These are phyloP conservation scores for Zosterops japonicus DNA, from an alignment of 2,113 vertebrate species.

Conservation along the genomic window DNA sequence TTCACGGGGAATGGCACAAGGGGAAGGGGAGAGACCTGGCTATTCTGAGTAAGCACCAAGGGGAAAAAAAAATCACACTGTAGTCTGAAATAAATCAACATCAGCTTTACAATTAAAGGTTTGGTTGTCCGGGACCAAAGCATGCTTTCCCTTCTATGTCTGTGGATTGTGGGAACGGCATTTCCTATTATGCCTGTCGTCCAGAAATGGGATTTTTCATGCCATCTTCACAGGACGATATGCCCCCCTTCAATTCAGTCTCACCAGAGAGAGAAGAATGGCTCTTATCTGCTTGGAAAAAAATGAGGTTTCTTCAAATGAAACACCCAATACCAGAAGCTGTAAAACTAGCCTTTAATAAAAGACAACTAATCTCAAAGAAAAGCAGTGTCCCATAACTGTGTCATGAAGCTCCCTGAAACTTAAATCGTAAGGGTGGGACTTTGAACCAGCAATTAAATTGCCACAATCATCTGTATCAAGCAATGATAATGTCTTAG, in stretches of 20 bases:
- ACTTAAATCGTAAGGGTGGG: neutral
- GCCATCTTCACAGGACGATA: neutral
- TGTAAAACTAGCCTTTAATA: neutral
- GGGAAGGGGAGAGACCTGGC: neutral
- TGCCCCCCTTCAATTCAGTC: neutral
- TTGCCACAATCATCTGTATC: neutral
- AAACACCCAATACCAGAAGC: neutral
- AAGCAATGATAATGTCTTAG: neutral
- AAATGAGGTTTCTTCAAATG: neutral
- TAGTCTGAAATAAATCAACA: neutral
- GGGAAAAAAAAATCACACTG: neutral
- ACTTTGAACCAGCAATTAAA: neutral
- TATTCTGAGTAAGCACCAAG: neutral
- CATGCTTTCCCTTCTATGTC: neutral
- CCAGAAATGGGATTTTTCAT: neutral
- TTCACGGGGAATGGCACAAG: neutral
- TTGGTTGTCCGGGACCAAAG: neutral
- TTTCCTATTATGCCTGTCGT: neutral
- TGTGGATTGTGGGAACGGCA: neutral
- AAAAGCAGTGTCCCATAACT: neutral
- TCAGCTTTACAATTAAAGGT: neutral
- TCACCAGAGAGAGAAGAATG: neutral
- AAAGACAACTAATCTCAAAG: neutral
- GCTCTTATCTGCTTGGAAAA: neutral
- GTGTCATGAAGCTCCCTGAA: neutral